These are phyloP conservation scores for Melanerpes aurifrons DNA, from an alignment of 2,113 vertebrate species.

Conservation along the genomic window DNA sequence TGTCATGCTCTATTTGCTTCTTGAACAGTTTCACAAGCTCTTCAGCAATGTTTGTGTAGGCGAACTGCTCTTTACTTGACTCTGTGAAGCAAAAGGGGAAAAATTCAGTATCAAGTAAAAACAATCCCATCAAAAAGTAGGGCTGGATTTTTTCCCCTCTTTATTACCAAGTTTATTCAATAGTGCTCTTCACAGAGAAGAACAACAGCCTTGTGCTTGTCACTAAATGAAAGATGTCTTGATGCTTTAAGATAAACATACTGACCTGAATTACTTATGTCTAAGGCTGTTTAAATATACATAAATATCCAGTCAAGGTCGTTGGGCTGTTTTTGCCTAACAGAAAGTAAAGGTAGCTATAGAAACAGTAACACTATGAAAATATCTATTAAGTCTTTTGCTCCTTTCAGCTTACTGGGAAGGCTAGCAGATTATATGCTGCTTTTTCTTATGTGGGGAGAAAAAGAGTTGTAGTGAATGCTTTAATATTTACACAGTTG, in stretches of 20 bases:
- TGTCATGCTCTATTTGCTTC: constrained; percentile 95
- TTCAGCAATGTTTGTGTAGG: constrained; percentile 92
- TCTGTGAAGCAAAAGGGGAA: constrained; percentile 77
- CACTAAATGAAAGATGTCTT: constrained; percentile 44
- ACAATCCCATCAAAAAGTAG: constrained; percentile 32
- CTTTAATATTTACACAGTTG: neutral
- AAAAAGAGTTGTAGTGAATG: neutral
- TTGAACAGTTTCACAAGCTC: constrained; percentile 96
- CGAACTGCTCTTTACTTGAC: constrained; percentile 98
- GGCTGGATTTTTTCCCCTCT: neutral
- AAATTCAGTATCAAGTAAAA: constrained; percentile 47
- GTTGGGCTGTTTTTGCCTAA: neutral
- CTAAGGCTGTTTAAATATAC: constrained; percentile 46
- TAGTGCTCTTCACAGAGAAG: constrained; percentile 23
- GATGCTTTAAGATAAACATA: constrained; percentile 38
- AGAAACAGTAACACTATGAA: constrained; percentile 46
- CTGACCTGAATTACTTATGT: constrained; percentile 35
- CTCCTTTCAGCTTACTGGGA: constrained; percentile 28
- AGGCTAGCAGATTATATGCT: neutral
- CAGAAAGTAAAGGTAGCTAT: constrained; percentile 46
- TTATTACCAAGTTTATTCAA: constrained; percentile 40
- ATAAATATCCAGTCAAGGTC: neutral
- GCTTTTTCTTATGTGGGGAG: neutral
- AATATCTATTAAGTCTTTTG: constrained; percentile 35
- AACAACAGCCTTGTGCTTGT: constrained; percentile 16